Evolutionary conservation across 2,888 invertebrate species (phyloP).

Genomic region (Gisinianus flammeolus): DNA sequence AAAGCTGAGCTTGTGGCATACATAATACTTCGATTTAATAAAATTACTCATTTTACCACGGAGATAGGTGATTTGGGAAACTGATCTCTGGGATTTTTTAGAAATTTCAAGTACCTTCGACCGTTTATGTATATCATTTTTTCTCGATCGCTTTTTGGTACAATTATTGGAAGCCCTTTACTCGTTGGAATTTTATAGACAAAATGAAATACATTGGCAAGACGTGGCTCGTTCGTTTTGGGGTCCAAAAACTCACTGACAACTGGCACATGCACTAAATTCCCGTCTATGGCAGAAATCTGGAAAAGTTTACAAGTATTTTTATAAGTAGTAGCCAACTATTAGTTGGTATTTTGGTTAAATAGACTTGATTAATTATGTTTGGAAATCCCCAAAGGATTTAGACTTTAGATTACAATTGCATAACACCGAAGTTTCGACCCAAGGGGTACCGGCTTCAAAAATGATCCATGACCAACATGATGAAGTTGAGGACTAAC

Average conservation of each 20-base stretch:
- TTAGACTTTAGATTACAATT: neutral
- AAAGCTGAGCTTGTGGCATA: too few relatives aligned
- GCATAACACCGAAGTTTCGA: neutral
- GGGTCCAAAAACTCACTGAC: neutral
- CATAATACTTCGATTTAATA: too few relatives aligned
- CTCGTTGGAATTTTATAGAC: neutral
- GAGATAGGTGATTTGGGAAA: too few relatives aligned
- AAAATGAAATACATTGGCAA: neutral
- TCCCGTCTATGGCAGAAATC: neutral
- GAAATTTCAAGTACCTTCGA: neutral
- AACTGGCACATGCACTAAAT: neutral
- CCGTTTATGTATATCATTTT: neutral
- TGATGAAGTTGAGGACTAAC: neutral
- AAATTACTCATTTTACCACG: too few relatives aligned
- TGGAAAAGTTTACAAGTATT: neutral
- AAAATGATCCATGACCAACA: neutral
- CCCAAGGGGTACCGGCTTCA: neutral
- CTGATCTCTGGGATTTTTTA: neutral
- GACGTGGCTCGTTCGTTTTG: neutral
- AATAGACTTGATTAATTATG: too few relatives aligned
- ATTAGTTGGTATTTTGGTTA: too few relatives aligned
- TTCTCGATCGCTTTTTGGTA: neutral
- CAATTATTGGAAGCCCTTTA: neutral
- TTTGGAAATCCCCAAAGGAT: too few relatives aligned
- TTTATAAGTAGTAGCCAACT: neutral